These are phyloP conservation scores for Zaprionus bogoriensis DNA, from an alignment of 2,888 invertebrate species.

Conservation along the genomic window DNA sequence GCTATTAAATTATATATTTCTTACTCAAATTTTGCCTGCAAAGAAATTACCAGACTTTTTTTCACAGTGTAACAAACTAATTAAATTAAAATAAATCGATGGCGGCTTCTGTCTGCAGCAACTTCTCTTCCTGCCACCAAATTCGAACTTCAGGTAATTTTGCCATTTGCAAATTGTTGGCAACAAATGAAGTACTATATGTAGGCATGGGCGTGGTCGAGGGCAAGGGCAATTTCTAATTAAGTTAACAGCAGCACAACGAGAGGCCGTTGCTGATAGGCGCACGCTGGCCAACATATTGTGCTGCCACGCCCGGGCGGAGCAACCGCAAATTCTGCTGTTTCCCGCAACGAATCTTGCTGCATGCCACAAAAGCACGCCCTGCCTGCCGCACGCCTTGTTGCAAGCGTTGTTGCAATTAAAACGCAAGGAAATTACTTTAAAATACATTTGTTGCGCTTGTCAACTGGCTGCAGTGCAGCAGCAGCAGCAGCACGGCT, in stretches of 20 bases:
- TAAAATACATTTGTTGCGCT: slow-evolving; percentile 60
- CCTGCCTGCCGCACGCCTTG: slow-evolving; percentile 28
- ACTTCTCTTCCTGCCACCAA: background rate
- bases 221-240: slow-evolving; percentile 24
- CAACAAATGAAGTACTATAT: slow-evolving; percentile 12
- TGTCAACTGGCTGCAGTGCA: slow-evolving; percentile 38
- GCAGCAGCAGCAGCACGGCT: background rate
- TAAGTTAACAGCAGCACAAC: slow-evolving; percentile 27
- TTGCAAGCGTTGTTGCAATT: slow-evolving; percentile 55
- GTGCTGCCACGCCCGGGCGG: too few species aligned
- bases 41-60: background rate
- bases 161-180: slow-evolving; percentile 3
- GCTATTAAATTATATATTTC: too few species aligned
- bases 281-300: too few species aligned
- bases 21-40: too few species aligned
- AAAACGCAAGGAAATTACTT: slow-evolving; percentile 61
- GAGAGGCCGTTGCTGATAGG: slow-evolving; percentile 20
- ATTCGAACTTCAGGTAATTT: slow-evolving; percentile 3
- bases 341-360: slow-evolving; percentile 3
- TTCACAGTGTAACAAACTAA: background rate
- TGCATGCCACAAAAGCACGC: slow-evolving; percentile 38
- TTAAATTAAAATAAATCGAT: background rate
- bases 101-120: background rate
- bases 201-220: background rate
- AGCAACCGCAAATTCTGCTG: slow-evolving; percentile 13